phyloP scores from a whole-genome alignment of 1,140 invertebrate genomes.

The Heliothis subflexa region DNA sequence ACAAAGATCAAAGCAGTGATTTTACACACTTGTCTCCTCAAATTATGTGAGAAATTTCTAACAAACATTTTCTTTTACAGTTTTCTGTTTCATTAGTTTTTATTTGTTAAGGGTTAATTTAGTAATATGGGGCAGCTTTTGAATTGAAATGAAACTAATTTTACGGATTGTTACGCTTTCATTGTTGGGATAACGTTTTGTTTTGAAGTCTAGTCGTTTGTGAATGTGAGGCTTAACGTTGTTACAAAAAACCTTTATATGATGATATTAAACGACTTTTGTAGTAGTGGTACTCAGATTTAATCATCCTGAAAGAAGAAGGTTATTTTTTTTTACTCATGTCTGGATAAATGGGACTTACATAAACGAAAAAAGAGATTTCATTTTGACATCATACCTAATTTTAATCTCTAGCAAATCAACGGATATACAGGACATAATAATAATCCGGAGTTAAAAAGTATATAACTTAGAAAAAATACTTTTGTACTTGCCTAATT shows the following conservation, averaged over 20 bases:
- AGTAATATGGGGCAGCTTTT: conserved; percentile 5
- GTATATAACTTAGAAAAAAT: too few relatives aligned
- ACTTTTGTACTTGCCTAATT: too few relatives aligned
- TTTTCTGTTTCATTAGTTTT: conserved; percentile 47
- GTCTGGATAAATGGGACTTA: too few relatives aligned
- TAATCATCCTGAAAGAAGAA: too few relatives aligned
- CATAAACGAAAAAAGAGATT: too few relatives aligned
- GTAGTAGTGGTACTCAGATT: too few relatives aligned
- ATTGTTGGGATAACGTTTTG: conserved; percentile 21
- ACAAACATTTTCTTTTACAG: conserved; percentile 35
- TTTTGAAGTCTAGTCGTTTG: conserved; percentile 12
- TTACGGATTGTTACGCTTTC: conserved; percentile 31
- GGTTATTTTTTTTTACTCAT: too few relatives aligned
- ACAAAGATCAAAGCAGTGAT: conserved; percentile 48
- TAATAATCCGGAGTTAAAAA: too few relatives aligned
- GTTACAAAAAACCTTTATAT: neutral
- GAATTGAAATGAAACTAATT: conserved; percentile 44
- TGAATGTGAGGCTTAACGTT: neutral
- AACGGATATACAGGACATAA: too few relatives aligned
- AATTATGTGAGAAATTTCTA: conserved; percentile 47
- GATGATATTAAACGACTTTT: too few relatives aligned
- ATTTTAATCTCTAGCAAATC: too few relatives aligned
- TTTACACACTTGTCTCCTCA: conserved; percentile 42
- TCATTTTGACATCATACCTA: too few relatives aligned
- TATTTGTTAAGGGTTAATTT: conserved; percentile 36